These are phyloP conservation scores for Drosophila orosa DNA, from an alignment of 1,140 invertebrate genomes.

Conservation along the genomic window DNA sequence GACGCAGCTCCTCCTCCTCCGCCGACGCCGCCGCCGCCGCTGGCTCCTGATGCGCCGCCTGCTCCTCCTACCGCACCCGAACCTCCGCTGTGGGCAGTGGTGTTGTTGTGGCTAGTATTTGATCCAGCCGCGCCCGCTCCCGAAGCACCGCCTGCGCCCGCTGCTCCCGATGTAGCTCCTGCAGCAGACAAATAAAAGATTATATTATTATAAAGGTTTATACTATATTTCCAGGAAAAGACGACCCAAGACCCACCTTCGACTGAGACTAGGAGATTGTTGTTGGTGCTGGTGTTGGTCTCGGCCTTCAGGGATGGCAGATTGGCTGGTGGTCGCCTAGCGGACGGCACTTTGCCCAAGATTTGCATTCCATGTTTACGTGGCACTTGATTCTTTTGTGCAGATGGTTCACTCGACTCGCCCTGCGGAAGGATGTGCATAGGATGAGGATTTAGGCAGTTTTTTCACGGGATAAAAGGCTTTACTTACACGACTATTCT, in stretches of 20 bases:
- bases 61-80: slow-evolving; percentile 23
- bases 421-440: slow-evolving; percentile 86
- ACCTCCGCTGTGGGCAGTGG: slow-evolving; percentile 55
- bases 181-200: background rate
- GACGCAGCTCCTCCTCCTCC: slow-evolving; percentile 36
- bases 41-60: slow-evolving; percentile 32
- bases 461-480: too few species aligned
- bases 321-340: slow-evolving; percentile 97
- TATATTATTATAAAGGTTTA: too few species aligned
- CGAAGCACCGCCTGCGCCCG: slow-evolving; percentile 37
- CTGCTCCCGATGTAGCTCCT: slow-evolving; percentile 51
- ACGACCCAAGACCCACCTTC: slow-evolving; percentile 60
- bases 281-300: slow-evolving; percentile 85
- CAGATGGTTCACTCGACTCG: slow-evolving; percentile 93
- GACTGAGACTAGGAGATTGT: slow-evolving; percentile 80
- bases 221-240: too few species aligned
- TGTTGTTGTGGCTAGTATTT: slow-evolving; percentile 56
- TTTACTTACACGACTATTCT: slow-evolving; percentile 92
- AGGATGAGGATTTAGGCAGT: too few species aligned
- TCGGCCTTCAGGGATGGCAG: slow-evolving; percentile 98
- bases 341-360: slow-evolving; percentile 98
- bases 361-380: slow-evolving; percentile 99
- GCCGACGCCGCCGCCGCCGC: slow-evolving; percentile 44
- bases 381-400: slow-evolving; percentile 93
- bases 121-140: slow-evolving; percentile 42